A percentile compares a stretch with the other conserved stretches of the same genome.
These are phyloP conservation scores for Pachliopta kotzebuea DNA, from an alignment of 2,888 invertebrate genomes.

Conservation along the genomic window DNA sequence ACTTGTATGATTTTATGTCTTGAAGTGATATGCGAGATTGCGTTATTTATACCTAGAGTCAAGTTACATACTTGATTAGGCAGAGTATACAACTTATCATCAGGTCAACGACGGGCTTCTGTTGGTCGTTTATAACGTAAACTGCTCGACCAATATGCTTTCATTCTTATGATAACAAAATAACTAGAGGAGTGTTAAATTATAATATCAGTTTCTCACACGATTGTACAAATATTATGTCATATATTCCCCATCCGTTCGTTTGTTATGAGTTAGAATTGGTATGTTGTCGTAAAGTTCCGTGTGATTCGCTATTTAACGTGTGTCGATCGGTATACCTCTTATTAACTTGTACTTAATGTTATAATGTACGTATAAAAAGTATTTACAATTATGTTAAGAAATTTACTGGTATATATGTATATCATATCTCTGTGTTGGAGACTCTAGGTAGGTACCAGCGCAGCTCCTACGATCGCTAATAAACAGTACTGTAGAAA, in stretches of 20 bases:
- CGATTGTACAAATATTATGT: constrained; percentile 36
- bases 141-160: not conserved
- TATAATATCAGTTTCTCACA: constrained; percentile 12
- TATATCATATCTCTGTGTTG: too few species aligned
- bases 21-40: too few species aligned
- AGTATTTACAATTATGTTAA: not conserved
- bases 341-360: not conserved
- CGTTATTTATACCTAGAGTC: too few species aligned
- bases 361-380: not conserved
- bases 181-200: not conserved
- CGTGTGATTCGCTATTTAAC: constrained; percentile 14
- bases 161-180: constrained; percentile 1
- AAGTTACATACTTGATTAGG: too few species aligned
- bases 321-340: constrained; percentile 32
- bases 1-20: too few species aligned
- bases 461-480: too few species aligned
- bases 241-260: constrained; percentile 38
- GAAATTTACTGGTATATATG: not conserved
- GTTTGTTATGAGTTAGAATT: constrained; percentile 49
- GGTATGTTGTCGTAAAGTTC: constrained; percentile 40
- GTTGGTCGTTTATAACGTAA: not conserved
- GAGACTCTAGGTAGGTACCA: too few species aligned
- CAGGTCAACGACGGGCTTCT: not conserved
- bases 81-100: not conserved
- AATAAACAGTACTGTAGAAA: too few species aligned